Evolutionary conservation across 2,888 invertebrate species (phyloP).

Genomic region (Callyntrura guangdongensis): DNA sequence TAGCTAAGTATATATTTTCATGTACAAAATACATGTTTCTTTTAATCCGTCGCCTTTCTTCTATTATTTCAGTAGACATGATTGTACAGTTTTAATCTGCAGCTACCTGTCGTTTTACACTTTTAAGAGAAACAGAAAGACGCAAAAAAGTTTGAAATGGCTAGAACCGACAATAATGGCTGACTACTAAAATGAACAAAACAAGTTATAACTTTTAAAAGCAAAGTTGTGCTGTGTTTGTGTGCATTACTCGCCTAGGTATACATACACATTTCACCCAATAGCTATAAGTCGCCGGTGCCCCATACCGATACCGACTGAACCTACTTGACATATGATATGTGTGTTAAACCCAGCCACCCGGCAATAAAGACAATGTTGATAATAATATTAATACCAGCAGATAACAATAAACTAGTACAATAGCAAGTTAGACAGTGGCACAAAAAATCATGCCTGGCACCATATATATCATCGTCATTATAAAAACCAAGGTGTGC

Average conservation of each 20-base stretch:
- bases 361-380: too few relatives aligned
- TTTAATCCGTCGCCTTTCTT: slow-evolving; percentile 51
- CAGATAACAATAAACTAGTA: not conserved
- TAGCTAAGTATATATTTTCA: slow-evolving; percentile 3
- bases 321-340: not conserved
- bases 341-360: too few relatives aligned
- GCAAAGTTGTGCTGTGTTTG: too few relatives aligned
- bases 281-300: too few relatives aligned
- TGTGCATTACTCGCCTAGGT: too few relatives aligned
- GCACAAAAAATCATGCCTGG: not conserved
- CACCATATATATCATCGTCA: not conserved
- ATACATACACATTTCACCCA: not conserved
- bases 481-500: not conserved
- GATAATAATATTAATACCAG: not conserved
- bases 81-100: not conserved
- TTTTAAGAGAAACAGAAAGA: slow-evolving; percentile 51
- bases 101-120: not conserved
- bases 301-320: not conserved
- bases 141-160: slow-evolving; percentile 32
- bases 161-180: not conserved
- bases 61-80: not conserved
- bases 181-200: not conserved
- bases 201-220: not conserved
- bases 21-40: not conserved
- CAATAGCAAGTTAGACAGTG: not conserved